phyloP scores from a whole-genome alignment of 2,113 vertebrate genomes.

The Amphiprion ocellaris region DNA sequence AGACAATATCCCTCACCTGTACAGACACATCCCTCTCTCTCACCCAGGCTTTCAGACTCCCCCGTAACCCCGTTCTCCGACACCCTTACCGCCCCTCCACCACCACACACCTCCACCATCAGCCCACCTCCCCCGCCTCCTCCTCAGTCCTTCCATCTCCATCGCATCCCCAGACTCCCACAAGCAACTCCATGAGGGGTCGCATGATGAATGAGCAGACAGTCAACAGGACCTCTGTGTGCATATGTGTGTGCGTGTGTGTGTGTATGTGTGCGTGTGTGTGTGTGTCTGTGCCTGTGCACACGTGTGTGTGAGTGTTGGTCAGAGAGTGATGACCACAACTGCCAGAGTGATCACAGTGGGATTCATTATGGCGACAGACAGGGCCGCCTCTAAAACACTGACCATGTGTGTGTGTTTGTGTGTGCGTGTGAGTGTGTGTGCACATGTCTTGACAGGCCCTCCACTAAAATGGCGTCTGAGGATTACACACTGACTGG shows the following conservation, averaged over 20 bases:
- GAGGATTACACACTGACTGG: constrained; percentile 90
- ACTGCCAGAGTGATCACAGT: constrained; percentile 86
- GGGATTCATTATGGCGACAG: constrained; percentile 97
- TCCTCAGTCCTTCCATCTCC: constrained; percentile 88
- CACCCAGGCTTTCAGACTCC: constrained; percentile 34
- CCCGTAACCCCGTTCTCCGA: constrained; percentile 38
- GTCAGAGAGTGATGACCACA: constrained; percentile 92
- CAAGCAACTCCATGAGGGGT: constrained; percentile 91
- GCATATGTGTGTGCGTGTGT: constrained; percentile 65
- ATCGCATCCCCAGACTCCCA: constrained; percentile 89
- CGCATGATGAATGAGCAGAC: constrained; percentile 93
- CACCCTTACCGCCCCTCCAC: constrained; percentile 58
- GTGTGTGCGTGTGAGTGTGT: constrained; percentile 27
- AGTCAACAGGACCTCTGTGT: constrained; percentile 80
- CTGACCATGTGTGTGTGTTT: constrained; percentile 50
- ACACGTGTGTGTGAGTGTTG: constrained; percentile 58
- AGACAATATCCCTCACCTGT: constrained; percentile 15
- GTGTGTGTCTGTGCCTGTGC: constrained; percentile 29
- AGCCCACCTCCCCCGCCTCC: constrained; percentile 80
- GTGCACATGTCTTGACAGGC: constrained; percentile 82
- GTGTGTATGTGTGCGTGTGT: constrained; percentile 40
- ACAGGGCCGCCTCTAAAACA: constrained; percentile 90
- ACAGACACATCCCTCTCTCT: constrained; percentile 42
- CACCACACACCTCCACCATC: constrained; percentile 56
- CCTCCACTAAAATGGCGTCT: constrained; percentile 89